Percentiles rank a stretch among this genome's conserved stretches.
phyloP scores from a whole-genome alignment of 2,888 invertebrate genomes.

The Chloroclystis v-ata region DNA sequence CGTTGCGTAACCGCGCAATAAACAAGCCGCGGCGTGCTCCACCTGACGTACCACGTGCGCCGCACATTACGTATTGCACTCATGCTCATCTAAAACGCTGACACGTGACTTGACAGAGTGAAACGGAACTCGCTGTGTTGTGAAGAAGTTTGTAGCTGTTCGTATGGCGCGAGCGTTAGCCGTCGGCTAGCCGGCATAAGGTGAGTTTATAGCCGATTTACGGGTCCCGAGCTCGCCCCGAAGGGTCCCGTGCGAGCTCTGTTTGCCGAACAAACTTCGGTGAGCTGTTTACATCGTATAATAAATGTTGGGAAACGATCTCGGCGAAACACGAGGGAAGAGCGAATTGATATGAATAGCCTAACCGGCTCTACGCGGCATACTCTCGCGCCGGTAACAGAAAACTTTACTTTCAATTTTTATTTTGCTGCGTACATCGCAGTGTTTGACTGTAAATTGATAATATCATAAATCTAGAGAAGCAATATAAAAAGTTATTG shows the following conservation, averaged over 20 bases:
- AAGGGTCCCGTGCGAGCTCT: slow-evolving; percentile 53
- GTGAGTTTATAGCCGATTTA: slow-evolving; percentile 77
- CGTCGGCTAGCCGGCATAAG: slow-evolving; percentile 72
- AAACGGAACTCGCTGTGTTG: slow-evolving; percentile 69
- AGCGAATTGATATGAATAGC: slow-evolving; percentile 39
- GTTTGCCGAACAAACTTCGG: slow-evolving; percentile 65
- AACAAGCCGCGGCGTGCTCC: slow-evolving; percentile 62
- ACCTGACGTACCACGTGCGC: slow-evolving; percentile 70
- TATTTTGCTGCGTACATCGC: slow-evolving; percentile 2
- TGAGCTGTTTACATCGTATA: slow-evolving; percentile 43
- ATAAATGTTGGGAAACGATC: slow-evolving; percentile 41
- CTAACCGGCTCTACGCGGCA: slow-evolving; percentile 31
- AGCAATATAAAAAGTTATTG: no score
- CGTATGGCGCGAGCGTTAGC: slow-evolving; percentile 65
- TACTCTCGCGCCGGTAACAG: slow-evolving; percentile 18
- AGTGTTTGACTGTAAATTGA: background rate
- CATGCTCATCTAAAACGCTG: slow-evolving; percentile 71
- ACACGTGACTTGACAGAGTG: slow-evolving; percentile 74
- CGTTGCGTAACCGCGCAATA: slow-evolving; percentile 77
- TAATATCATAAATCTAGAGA: no score
- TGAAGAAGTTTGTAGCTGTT: slow-evolving; percentile 66
- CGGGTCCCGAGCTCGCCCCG: slow-evolving; percentile 57
- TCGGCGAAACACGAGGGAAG: slow-evolving; percentile 31
- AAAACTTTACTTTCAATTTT: slow-evolving; percentile 10
- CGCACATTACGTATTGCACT: slow-evolving; percentile 70